Evolutionary conservation across 2,113 vertebrate species (phyloP).

Genomic region (Gulo gulo): DNA sequence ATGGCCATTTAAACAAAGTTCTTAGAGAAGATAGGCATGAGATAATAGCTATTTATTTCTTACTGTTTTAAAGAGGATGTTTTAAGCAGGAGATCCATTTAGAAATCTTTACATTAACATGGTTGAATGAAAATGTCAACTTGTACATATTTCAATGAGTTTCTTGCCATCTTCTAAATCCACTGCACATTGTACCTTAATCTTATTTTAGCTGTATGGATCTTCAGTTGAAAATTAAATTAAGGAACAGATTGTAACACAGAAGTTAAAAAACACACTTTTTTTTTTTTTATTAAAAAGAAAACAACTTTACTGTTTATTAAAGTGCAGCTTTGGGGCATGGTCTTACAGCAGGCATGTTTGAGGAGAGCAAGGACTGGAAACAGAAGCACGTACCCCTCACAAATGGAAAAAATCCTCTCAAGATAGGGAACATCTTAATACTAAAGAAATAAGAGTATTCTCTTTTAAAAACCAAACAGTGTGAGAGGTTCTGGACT

Average conservation of each 20-base stretch:
- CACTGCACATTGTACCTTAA: background rate
- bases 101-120: background rate
- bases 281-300: background rate
- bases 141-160: background rate
- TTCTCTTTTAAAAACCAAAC: conserved; percentile 59
- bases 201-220: background rate
- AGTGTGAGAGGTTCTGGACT: conserved; percentile 54
- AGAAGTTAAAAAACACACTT: background rate
- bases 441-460: conserved; percentile 33
- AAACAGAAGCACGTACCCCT: background rate
- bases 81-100: background rate
- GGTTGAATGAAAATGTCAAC: background rate
- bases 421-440: background rate
- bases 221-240: background rate
- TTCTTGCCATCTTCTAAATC: background rate
- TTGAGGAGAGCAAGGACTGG: background rate
- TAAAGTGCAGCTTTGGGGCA: conserved; percentile 73
- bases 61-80: background rate
- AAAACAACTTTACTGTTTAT: conserved; percentile 56
- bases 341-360: conserved; percentile 53
- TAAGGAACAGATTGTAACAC: background rate
- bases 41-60: background rate
- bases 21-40: background rate
- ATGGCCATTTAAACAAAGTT: background rate
- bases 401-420: background rate